Base-by-base conservation (phyloP, 2,797 vertebrate species). In the Margarornis squamiger region DNA sequence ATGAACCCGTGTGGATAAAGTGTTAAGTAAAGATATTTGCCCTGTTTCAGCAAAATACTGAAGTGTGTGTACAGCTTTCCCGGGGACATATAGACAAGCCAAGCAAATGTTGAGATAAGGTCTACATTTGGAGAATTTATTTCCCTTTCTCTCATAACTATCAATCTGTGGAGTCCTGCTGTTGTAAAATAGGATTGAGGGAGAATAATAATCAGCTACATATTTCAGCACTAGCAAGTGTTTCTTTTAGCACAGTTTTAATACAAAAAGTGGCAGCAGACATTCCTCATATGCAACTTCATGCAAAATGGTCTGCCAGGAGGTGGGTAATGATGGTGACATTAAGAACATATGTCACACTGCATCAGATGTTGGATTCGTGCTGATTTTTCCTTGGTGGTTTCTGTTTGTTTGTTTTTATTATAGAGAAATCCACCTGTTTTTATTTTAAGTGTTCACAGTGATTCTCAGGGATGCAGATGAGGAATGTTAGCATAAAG, bases 361-460 rank as follows among this genome's bases (percentile, higher is more conserved):
- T 94, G 72, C 46, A 45, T 94, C 79, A 78, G 62, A 41, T 93
- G 62, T 67, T 83, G 79, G 78, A 45, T 79, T 88, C 34, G 23
- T 24, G 49, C 43, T 88, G 77, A 70, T 85, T 93, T 54, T 86
- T 90, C 23, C 82, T 86, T 27, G 32, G 80, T 46, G 92, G 68
- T 59, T 95, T 96, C 93, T 95, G 91, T 88, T 93, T 72, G 71
- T 51, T 88, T 88, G 70, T 15, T 94, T 95, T 94, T 78, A 49
- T 93, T 93, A 85, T 92, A 65, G 86, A 96, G 63, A 96, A 97
- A 88, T 89, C 71, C 32, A 93, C 92, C 81, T 97, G 93, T 52
- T 92, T 89, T 76, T 86, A 90, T 97, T 97, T 97, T 71, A 93
- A 96, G 73, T 85, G 36, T 82, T 91, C 93, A 51, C 41, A 52